Evolutionary conservation across 2,888 invertebrate genomes (phyloP).

Genomic region (Macrophya annulata): DNA sequence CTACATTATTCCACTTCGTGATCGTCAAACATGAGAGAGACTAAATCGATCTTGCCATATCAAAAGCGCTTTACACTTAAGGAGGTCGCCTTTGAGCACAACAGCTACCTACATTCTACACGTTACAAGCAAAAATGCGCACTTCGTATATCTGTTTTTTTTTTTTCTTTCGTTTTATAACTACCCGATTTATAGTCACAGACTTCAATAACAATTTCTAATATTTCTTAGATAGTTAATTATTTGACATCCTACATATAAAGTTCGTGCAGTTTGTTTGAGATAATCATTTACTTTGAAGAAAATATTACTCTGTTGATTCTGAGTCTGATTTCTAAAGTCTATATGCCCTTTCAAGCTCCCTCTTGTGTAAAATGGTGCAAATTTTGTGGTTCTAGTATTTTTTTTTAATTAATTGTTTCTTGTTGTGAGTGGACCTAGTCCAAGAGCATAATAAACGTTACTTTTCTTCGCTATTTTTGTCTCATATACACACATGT

Average conservation of each 20-base stretch:
- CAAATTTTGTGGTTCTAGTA: background rate
- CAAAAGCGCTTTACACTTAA: constrained; percentile 23
- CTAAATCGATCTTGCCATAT: constrained; percentile 14
- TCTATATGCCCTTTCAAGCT: background rate
- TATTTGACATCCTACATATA: background rate
- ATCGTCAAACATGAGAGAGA: constrained; percentile 13
- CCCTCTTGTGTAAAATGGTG: background rate
- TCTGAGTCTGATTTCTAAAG: too few species aligned
- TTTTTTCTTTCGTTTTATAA: background rate
- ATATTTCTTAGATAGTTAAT: background rate
- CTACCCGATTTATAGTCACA: background rate
- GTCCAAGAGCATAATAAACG: too few species aligned
- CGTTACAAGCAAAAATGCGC: background rate
- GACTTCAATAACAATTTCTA: background rate
- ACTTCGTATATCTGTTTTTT: background rate
- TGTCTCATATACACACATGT: too few species aligned
- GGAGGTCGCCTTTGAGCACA: constrained; percentile 27
- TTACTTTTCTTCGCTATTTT: too few species aligned
- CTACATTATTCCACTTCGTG: constrained; percentile 22
- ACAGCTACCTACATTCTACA: constrained; percentile 18
- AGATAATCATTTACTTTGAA: background rate
- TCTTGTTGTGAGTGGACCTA: too few species aligned
- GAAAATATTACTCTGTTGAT: too few species aligned
- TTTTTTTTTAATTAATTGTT: too few species aligned
- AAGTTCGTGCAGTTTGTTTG: too few species aligned